Percentiles rank a stretch among this genome's conserved stretches.
Conservation (phyloP, 2,888 invertebrate genomes). For the Eretmocerus hayati region DNA sequence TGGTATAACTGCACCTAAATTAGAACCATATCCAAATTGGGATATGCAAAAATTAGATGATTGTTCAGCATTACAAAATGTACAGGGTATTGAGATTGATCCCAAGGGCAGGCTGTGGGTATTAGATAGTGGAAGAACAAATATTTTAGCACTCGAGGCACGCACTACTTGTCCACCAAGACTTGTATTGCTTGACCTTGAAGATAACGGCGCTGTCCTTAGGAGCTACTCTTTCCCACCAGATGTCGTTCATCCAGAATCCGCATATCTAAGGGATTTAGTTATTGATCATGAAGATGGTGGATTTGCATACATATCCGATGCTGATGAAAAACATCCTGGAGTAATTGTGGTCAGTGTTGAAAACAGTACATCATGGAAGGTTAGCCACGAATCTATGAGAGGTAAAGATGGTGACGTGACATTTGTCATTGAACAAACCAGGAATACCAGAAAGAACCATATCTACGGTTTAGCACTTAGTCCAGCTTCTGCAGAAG, state of each 20-base stretch:
- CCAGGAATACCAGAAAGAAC: constrained; percentile 53
- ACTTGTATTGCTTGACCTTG: constrained; percentile 61
- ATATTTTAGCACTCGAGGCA: constrained; percentile 50
- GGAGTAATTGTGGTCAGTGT: constrained; percentile 67
- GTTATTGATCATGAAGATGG: constrained; percentile 65
- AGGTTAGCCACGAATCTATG: constrained; percentile 64
- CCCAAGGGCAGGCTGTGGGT: constrained; percentile 57
- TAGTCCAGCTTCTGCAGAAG: constrained; percentile 49
- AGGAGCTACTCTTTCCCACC: constrained; percentile 56
- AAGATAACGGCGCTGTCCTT: constrained; percentile 50
- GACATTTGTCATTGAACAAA: constrained; percentile 56
- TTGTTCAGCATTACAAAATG: constrained; percentile 65
- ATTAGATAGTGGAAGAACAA: constrained; percentile 55
- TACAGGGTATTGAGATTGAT: constrained; percentile 70
- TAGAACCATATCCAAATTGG: constrained; percentile 69
- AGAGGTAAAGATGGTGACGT: constrained; percentile 54
- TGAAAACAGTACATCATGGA: constrained; percentile 62
- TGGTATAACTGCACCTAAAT: constrained; percentile 54
- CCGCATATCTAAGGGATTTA: constrained; percentile 63
- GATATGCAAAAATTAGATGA: constrained; percentile 60
- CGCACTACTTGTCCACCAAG: constrained; percentile 60
- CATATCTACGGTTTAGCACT: constrained; percentile 67
- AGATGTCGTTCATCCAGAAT: constrained; percentile 53
- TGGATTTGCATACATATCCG: constrained; percentile 65
- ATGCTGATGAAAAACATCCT: constrained; percentile 61